A percentile compares a stretch with the other conserved stretches of the same genome.
Evolutionary conservation across 2,797 vertebrate genomes (phyloP).

Genomic region (Chelidonichthys spinosus): DNA sequence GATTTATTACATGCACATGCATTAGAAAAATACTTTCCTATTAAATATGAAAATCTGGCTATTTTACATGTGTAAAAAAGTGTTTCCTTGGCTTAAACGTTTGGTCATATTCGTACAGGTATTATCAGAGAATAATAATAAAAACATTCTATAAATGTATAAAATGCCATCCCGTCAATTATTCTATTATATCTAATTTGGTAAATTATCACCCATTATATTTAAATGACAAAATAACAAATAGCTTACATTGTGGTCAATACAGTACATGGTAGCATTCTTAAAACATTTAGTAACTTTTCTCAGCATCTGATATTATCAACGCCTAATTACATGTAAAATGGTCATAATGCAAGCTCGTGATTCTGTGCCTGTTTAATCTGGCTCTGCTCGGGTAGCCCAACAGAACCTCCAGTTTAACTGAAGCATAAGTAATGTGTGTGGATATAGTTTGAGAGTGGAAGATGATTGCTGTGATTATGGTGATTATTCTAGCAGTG

Average conservation of each 20-base stretch:
- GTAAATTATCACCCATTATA: constrained; percentile 54
- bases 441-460: constrained; percentile 78
- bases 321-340: constrained; percentile 48
- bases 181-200: constrained; percentile 57
- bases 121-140: constrained; percentile 16
- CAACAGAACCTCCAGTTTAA: constrained; percentile 56
- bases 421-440: constrained; percentile 74
- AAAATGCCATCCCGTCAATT: constrained; percentile 32
- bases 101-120: constrained; percentile 15
- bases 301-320: constrained; percentile 42
- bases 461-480: constrained; percentile 80
- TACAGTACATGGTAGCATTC: constrained; percentile 10
- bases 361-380: constrained; percentile 64
- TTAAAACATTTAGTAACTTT: constrained; percentile 36
- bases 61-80: neutral
- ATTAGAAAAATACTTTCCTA: constrained; percentile 5
- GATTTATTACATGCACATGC: neutral
- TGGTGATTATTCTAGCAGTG: constrained; percentile 73
- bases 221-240: constrained; percentile 36
- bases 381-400: constrained; percentile 58
- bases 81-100: constrained; percentile 10
- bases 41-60: neutral
- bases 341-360: constrained; percentile 26
- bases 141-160: constrained; percentile 28
- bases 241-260: constrained; percentile 22